Base-by-base conservation (phyloP, 2,888 invertebrate species). In the Tineola bisselliella region DNA sequence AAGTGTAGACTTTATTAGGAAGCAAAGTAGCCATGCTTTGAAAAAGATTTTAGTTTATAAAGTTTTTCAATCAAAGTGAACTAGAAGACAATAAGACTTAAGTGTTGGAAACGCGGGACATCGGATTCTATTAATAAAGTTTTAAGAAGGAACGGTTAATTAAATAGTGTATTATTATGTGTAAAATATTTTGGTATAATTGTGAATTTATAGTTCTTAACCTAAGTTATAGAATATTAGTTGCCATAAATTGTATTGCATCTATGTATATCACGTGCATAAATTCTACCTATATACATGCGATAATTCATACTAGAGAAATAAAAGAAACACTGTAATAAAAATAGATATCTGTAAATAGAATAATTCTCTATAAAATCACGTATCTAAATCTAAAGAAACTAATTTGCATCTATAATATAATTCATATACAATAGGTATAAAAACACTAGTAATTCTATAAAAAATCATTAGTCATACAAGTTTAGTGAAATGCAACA, bases 261-360 rank as follows among this genome's bases (percentile, higher is more conserved):
- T 64, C 64, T 64, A 70, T 61, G 69, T 64, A 70, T 61, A 68
- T 71, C 67, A 69, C 84, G 84, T 86, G 84, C 84, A 84, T 74
- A 79, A 74, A 76, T 70, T 75, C 82, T 83, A 80, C 69, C 71
- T 70, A 66, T 67, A 70, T 60, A 44, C 31, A n/a, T 76, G 78
- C 82, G 79, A 67, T 71, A 17, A 65, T 65, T 71, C 69, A 75
- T 70, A 72, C 78, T 77, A 77, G 66, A 71, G 65, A 77, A 73
- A 75, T 65, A 77, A 77, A 75, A 70, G 70, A 67, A 63, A 64
- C 68, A 67, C 65, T 58, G 63, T 62, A 66, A 68, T 69, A 69
- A 67, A 66, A 63, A 2, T 72, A 33, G 33, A 71, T 76, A 67
- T 77, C 69, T 80, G 75, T 79, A 79, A 70, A 80, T 78, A 80